Evolutionary conservation across 1,140 invertebrate species (phyloP).

Genomic region (Spodoptera frugiperda): DNA sequence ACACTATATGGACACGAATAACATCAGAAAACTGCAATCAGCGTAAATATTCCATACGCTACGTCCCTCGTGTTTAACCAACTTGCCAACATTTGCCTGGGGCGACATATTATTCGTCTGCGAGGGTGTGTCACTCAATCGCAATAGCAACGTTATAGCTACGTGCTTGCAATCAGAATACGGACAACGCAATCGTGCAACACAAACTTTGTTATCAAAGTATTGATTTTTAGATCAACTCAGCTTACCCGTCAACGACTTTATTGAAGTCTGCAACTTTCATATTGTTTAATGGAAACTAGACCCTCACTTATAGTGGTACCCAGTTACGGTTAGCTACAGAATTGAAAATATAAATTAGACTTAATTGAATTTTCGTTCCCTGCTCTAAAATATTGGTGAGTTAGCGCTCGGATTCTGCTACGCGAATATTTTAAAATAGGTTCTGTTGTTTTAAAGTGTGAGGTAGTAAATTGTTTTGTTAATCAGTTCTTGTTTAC

Average conservation of each 20-base stretch:
- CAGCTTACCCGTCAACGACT: constrained; percentile 40
- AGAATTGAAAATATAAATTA: constrained; percentile 39
- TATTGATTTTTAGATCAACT: constrained; percentile 48
- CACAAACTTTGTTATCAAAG: constrained; percentile 46
- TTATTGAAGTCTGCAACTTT: constrained; percentile 43
- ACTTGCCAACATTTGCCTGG: constrained; percentile 48
- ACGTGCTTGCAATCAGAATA: constrained; percentile 74
- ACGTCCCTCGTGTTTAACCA: constrained; percentile 42
- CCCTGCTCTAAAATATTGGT: constrained; percentile 31
- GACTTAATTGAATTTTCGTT: constrained; percentile 31
- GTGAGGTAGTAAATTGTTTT: neutral
- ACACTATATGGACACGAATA: constrained; percentile 1
- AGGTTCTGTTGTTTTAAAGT: constrained; percentile 2
- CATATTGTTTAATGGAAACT: constrained; percentile 32
- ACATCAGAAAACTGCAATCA: constrained; percentile 43
- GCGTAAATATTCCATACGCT: constrained; percentile 32
- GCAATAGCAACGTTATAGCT: constrained; percentile 76
- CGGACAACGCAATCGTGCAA: constrained; percentile 45
- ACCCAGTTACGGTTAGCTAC: constrained; percentile 19
- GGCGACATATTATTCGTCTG: constrained; percentile 69
- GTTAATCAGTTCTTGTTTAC: neutral
- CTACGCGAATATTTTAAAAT: neutral
- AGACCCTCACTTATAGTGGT: constrained; percentile 12
- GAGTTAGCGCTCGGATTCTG: constrained; percentile 26
- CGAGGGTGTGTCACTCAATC: constrained; percentile 77